These are phyloP conservation scores for Drosophila lini DNA, from an alignment of 1,140 invertebrate genomes.

Conservation along the genomic window DNA sequence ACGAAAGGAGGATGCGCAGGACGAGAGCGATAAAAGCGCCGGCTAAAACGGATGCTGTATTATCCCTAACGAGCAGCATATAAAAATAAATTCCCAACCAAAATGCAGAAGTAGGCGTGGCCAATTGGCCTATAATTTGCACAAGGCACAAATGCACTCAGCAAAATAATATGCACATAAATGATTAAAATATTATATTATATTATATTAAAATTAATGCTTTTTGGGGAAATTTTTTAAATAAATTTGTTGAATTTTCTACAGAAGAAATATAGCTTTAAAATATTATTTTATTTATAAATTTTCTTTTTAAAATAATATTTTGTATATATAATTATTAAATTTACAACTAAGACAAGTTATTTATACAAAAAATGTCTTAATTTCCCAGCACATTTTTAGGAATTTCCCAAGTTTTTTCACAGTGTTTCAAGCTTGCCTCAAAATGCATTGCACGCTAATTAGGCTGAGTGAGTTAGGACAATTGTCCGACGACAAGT, in stretches of 20 bases:
- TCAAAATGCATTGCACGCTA: slow-evolving; percentile 16
- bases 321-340: not conserved
- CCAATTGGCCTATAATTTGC: slow-evolving; percentile 42
- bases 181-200: not conserved
- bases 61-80: slow-evolving; percentile 39
- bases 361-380: not conserved
- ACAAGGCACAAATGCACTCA: not conserved
- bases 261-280: not conserved
- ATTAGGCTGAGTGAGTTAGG: slow-evolving; percentile 44
- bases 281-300: not conserved
- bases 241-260: not conserved
- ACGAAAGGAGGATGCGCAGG: slow-evolving; percentile 6
- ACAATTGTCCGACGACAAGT: slow-evolving; percentile 32
- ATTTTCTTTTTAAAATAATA: too few relatives aligned
- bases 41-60: slow-evolving; percentile 46
- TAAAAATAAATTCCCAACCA: slow-evolving; percentile 48
- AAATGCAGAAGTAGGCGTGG: slow-evolving; percentile 13
- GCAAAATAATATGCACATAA: not conserved
- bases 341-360: not conserved
- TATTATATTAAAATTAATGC: not conserved
- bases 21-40: slow-evolving; percentile 41
- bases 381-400: not conserved
- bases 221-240: not conserved
- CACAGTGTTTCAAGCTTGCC: not conserved
- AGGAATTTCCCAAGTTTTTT: not conserved